Evolutionary conservation across 2,797 vertebrate genomes (phyloP), one percentile per base, ranked within the genome.

Genomic region (Rhinella marina): DNA sequence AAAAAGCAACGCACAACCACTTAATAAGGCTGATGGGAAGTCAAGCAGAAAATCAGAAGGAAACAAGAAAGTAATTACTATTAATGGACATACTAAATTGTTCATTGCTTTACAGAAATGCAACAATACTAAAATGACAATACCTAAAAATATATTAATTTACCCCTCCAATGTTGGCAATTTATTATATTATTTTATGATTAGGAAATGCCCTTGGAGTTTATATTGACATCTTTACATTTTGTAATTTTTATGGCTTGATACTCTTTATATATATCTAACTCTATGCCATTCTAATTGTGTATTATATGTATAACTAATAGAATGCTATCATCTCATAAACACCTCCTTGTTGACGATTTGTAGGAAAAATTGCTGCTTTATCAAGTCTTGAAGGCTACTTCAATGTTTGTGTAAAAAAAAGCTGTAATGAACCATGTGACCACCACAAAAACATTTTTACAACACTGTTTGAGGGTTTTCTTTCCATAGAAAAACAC

Each of bases 11-110:
- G 59, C 66, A 57, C 66, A 72, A 73, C 52, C 68, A 84, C 66
- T 29, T 73, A 84, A 82, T 82, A 82, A 84, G 32, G 64, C 56
- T 84, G 54, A 84, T 25, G 56, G 41, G 66, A 66, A 64, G 59
- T 66, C 80, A 81, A 50, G 80, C 80, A 64, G 80, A 73, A 84
- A 75, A 59, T 84, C 68, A 61, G 54, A 64, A 77, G 41, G 57
- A 64, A 77, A 86, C 17, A 61, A 14, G 4, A 84, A 84, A 14
- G 62, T 81, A 23, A 81, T 81, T 81, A 50, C 59, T 64, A 81
- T 82, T 50, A 70, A 52, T 56, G 50, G 57, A 23, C 72, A 85
- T 50, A 59, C 48, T 61, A 25, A 25, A 48, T 50, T 61, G 50
- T 79, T 68, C 13, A 80, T 62, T 61, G 21, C 52, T 54, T 17